Percentiles rank a stretch among this genome's conserved stretches.
Conservation (phyloP, 2,888 invertebrate species). For the Prenolepis imparis region DNA sequence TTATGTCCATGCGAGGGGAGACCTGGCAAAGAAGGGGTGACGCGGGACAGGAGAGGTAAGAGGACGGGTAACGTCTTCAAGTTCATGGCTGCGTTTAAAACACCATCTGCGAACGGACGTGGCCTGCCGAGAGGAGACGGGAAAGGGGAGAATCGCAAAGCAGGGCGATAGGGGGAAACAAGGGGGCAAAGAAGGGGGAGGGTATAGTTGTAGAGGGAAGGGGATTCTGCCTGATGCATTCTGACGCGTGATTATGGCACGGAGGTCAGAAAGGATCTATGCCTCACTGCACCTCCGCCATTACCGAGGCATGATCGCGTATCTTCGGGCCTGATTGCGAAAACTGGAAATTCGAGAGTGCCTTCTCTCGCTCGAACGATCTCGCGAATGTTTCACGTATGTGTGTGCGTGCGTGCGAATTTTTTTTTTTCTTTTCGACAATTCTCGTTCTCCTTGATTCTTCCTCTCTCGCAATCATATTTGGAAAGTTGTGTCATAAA, state of each 20-base stretch:
- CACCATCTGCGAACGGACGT: conserved; percentile 81
- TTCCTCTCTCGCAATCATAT: conserved; percentile 25
- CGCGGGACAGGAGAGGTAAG: conserved; percentile 50
- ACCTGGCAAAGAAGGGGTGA: conserved; percentile 29
- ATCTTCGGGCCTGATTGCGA: conserved; percentile 68
- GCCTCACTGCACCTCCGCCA: conserved; percentile 84
- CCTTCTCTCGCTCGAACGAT: conserved; percentile 58
- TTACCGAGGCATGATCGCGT: conserved; percentile 77
- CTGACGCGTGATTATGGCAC: conserved; percentile 85
- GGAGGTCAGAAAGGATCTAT: conserved; percentile 85
- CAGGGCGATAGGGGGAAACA: conserved; percentile 20
- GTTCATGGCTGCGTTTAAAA: conserved; percentile 82
- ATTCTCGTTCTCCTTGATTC: conserved; percentile 30
- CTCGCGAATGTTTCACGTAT: conserved; percentile 46
- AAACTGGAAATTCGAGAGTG: conserved; percentile 61
- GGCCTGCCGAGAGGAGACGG: conserved; percentile 63
- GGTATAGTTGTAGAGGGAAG: conserved; percentile 28
- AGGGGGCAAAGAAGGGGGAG: conserved; percentile 39
- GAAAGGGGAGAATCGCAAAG: conserved; percentile 20
- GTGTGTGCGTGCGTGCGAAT: conserved; percentile 9
- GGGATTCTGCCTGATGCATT: conserved; percentile 78
- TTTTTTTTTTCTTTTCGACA: conserved; percentile 46
- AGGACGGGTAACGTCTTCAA: conserved; percentile 73
- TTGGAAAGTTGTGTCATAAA: conserved; percentile 28
- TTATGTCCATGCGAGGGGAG: conserved; percentile 65